phyloP scores from a whole-genome alignment of 2,113 vertebrate species.

The Neolamprologus toae region DNA sequence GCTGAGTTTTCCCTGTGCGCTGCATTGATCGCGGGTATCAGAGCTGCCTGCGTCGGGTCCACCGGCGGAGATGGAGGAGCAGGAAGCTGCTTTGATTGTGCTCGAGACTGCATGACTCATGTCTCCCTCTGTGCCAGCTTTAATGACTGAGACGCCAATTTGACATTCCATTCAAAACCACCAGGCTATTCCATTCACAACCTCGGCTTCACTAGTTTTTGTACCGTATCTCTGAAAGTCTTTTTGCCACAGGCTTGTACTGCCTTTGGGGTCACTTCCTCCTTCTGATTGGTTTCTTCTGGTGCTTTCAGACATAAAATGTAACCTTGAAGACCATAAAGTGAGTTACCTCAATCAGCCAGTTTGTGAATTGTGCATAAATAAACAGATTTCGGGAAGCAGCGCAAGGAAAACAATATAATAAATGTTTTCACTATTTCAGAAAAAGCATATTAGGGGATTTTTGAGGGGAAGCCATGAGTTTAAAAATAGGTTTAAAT shows the following conservation, averaged over 20 bases:
- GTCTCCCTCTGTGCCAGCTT: background rate
- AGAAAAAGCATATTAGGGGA: background rate
- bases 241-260: background rate
- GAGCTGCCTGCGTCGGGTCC: background rate
- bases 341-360: background rate
- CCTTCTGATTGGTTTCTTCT: background rate
- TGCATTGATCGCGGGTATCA: background rate
- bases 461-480: background rate
- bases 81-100: slow-evolving; percentile 48
- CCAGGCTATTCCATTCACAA: slow-evolving; percentile 3
- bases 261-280: background rate
- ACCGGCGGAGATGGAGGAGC: slow-evolving; percentile 15
- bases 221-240: background rate
- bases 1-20: background rate
- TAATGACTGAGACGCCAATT: slow-evolving; percentile 35
- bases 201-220: background rate
- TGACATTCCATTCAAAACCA: slow-evolving; percentile 24
- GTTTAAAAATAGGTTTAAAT: background rate
- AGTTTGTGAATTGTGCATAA: background rate
- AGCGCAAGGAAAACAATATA: background rate
- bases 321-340: background rate
- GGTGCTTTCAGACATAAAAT: background rate
- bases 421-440: background rate
- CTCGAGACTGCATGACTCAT: slow-evolving; percentile 52
- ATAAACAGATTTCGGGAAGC: background rate